These are phyloP conservation scores for Ips typographus DNA, from an alignment of 1,140 invertebrate genomes.

Conservation along the genomic window DNA sequence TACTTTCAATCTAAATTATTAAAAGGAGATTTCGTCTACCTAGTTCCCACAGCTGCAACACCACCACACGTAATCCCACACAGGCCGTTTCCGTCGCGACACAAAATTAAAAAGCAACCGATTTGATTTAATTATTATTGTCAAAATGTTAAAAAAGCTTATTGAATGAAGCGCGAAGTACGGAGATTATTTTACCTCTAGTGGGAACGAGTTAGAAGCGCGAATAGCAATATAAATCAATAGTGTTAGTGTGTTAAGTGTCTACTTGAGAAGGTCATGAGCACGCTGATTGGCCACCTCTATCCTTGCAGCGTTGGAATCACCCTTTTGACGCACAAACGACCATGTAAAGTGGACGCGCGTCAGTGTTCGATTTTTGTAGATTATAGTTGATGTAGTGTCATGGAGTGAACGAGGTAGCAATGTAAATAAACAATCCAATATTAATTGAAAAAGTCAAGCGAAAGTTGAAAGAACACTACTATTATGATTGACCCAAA, in stretches of 20 bases:
- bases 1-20: constrained; percentile 13
- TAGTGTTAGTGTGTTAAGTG: constrained; percentile 49
- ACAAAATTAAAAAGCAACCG: too few relatives aligned
- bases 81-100: too few relatives aligned
- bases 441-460: constrained; percentile 27
- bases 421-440: constrained; percentile 49
- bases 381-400: constrained; percentile 40
- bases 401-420: constrained; percentile 46
- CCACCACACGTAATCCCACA: constrained; percentile 1
- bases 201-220: constrained; percentile 38
- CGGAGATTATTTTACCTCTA: neutral
- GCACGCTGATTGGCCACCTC: constrained; percentile 81
- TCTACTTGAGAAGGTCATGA: constrained; percentile 80
- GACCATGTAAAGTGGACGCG: constrained; percentile 15
- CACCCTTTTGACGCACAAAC: constrained; percentile 55
- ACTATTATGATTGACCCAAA: too few relatives aligned
- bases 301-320: constrained; percentile 78
- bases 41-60: constrained; percentile 16
- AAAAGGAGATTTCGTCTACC: constrained; percentile 18
- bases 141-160: neutral
- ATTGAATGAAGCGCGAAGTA: neutral
- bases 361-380: constrained; percentile 39
- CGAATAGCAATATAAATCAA: constrained; percentile 36
- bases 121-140: neutral
- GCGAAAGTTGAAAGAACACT: neutral